Evolutionary conservation across 2,797 vertebrate genomes (phyloP).

Genomic region (Gadopsis bispinosus): DNA sequence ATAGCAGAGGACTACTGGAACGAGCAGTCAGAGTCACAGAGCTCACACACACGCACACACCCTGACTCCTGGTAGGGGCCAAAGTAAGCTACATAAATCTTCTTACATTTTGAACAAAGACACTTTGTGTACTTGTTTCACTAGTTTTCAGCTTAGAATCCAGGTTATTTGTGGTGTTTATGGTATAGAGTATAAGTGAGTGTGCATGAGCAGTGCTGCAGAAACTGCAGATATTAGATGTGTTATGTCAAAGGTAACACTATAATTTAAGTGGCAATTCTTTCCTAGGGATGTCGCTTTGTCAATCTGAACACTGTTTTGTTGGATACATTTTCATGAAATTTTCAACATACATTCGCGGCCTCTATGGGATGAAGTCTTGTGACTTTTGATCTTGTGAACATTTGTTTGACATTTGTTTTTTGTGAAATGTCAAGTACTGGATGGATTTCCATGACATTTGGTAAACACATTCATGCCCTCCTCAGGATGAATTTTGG

Average conservation of each 20-base stretch:
- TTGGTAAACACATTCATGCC: not conserved
- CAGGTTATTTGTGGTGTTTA: slow-evolving; percentile 62
- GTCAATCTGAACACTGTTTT: not conserved
- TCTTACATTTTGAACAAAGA: slow-evolving; percentile 80
- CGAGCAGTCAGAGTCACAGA: slow-evolving; percentile 47
- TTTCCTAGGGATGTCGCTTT: not conserved
- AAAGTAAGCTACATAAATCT: slow-evolving; percentile 82
- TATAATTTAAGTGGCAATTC: not conserved
- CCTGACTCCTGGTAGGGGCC: slow-evolving; percentile 61
- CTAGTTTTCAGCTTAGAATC: slow-evolving; percentile 75
- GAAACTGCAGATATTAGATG: slow-evolving; percentile 17
- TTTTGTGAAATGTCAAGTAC: not conserved
- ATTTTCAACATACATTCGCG: too few species aligned
- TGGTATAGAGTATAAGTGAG: slow-evolving; percentile 15
- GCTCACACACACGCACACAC: slow-evolving; percentile 31
- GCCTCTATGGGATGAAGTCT: not conserved
- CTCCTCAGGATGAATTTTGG: not conserved
- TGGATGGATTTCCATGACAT: not conserved
- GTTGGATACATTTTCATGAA: not conserved
- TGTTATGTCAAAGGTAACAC: not conserved
- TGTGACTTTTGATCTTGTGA: not conserved
- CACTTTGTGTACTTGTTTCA: slow-evolving; percentile 75
- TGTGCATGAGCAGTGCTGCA: slow-evolving; percentile 19
- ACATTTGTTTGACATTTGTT: not conserved
- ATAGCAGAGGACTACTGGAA: slow-evolving; percentile 54